A percentile compares a stretch with the other conserved stretches of the same genome.
Evolutionary conservation across 2,888 invertebrate genomes (phyloP).

Genomic region (Cataglyphis livida): DNA sequence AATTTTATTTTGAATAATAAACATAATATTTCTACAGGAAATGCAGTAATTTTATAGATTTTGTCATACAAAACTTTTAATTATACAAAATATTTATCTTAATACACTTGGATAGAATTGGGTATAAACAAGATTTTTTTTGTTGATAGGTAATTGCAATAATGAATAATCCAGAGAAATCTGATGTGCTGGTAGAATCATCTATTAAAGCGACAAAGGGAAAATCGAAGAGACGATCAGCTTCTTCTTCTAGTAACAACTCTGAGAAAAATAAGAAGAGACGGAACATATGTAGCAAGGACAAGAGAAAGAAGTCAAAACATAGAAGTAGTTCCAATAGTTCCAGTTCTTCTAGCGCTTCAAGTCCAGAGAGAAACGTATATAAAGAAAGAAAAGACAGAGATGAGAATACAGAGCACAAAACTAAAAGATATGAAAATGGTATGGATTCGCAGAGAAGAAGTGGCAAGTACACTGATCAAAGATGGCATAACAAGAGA

Average conservation of each 20-base stretch:
- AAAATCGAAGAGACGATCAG: conserved; percentile 71
- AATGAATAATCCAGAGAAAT: conserved; percentile 76
- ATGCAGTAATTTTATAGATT: neutral
- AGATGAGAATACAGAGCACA: conserved; percentile 46
- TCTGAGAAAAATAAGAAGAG: conserved; percentile 68
- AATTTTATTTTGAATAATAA: neutral
- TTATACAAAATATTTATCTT: neutral
- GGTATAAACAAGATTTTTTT: neutral
- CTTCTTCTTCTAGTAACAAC: conserved; percentile 70
- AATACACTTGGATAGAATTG: neutral
- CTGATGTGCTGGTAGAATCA: conserved; percentile 69
- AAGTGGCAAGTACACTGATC: conserved; percentile 48
- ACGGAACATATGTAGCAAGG: conserved; percentile 74
- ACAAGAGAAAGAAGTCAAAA: conserved; percentile 76
- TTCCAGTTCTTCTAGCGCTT: conserved; percentile 71
- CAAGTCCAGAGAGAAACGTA: conserved; percentile 60
- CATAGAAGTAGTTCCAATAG: conserved; percentile 73
- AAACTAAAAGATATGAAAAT: conserved; percentile 60
- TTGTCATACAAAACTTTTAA: neutral
- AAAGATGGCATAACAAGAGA: conserved; percentile 64
- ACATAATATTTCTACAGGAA: neutral
- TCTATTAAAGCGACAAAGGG: conserved; percentile 64
- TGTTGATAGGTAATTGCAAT: neutral
- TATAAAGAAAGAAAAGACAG: conserved; percentile 54
- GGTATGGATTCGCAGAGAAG: conserved; percentile 58